Evolutionary conservation across 2,888 invertebrate species (phyloP), one percentile per base, ranked within the genome.

Genomic region (Sminthurinus aureus): DNA sequence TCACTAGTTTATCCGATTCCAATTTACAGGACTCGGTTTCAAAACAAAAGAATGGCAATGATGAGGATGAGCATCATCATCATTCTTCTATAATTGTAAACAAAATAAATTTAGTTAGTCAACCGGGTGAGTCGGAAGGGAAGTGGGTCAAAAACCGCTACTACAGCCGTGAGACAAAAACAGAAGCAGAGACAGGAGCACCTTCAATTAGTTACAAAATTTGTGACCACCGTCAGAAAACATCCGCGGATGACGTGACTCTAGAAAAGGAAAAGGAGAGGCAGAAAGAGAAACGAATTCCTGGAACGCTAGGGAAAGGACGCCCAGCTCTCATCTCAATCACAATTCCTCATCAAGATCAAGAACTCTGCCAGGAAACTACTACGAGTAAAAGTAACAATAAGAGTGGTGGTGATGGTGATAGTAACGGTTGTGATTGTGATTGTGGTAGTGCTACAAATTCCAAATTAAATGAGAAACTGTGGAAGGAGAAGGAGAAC

Each of bases 401-500:
- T 12, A 71, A 58, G 58, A 12, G 11, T 12, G 38, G 6, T 6
- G 1, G 1, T 38, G 38, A 38, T n/a, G n/a, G 38, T 38, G 38
- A 4, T 38, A 6, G 38, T 38, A 66, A 67, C 15, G 38, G 6
- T 6, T 38, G 1, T 38, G 38, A 38, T n/a, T n/a, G 38, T 38
- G 38, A 4, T 38, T 1, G 38, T 38, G 38, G 6, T 38, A 38
- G 3, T 4, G 6, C 38, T 1, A 38, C 38, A 38, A 38, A 38
- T 38, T 38, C 38, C 38, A 38, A 38, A 6, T 38, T 38, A 38
- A 86, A 84, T 66, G 85, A 86, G 38, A 88, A 88, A 82, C 71
- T 86, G 11, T 51, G 86, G 22, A 88, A 88, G 75, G 88, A 88
- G 52, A 84, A 85, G 58, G 87, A 87, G 76, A 88, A 87, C 77